Conservation (phyloP, 1,140 invertebrate species). For the Luehdorfia chinensis region DNA sequence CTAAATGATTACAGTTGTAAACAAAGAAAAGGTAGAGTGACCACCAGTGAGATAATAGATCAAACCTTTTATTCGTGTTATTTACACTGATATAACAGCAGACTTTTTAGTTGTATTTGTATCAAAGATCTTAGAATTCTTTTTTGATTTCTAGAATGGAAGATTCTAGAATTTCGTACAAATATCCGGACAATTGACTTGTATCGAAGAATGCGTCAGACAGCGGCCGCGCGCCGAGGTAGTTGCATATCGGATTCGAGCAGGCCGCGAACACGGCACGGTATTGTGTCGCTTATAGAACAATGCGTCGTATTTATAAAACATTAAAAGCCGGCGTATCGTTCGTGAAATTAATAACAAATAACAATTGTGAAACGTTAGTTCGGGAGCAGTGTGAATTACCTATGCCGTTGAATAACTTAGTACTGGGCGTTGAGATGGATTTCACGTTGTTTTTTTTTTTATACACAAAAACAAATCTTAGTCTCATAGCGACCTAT, state of each 20-base stretch:
- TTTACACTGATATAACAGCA: no score
- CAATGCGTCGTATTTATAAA: conserved; percentile 75
- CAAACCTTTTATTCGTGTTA: no score
- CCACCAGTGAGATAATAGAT: no score
- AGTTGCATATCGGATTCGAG: conserved; percentile 55
- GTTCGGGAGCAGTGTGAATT: conserved; percentile 63
- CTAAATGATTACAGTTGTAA: no score
- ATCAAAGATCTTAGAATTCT: no score
- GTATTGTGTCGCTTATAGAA: conserved; percentile 70
- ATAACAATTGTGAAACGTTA: conserved; percentile 75
- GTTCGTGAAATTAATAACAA: conserved; percentile 76
- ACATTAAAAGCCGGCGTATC: conserved; percentile 72
- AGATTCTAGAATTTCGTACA: no score
- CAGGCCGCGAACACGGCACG: conserved; percentile 43
- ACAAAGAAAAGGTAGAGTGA: no score
- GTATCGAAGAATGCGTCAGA: conserved; percentile 55
- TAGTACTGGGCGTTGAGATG: conserved; percentile 19
- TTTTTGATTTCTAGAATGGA: no score
- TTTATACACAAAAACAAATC: conserved; percentile 3
- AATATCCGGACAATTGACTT: conserved; percentile 14
- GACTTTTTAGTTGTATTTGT: no score
- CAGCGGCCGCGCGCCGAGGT: conserved; percentile 30
- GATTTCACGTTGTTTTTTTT: conserved; percentile 12
- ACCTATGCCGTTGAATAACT: conserved; percentile 52
- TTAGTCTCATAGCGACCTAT: not conserved